Evolutionary conservation across 2,888 invertebrate genomes (phyloP).

Genomic region (Agriopis aurantiaria): DNA sequence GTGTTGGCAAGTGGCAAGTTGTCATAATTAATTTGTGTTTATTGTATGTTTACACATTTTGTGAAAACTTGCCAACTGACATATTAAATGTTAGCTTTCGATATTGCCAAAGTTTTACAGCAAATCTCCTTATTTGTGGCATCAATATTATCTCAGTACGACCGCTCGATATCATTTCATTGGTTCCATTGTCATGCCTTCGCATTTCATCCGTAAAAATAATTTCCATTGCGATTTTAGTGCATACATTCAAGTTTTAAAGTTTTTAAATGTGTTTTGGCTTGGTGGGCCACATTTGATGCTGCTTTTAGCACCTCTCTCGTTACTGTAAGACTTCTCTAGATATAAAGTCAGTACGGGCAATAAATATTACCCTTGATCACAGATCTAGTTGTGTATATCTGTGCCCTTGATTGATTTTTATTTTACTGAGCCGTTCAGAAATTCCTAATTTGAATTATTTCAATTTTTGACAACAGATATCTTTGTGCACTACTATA

Average conservation of each 20-base stretch:
- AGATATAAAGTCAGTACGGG: constrained; percentile 15
- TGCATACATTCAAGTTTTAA: constrained; percentile 59
- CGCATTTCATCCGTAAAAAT: constrained; percentile 59
- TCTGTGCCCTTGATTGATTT: too few relatives aligned
- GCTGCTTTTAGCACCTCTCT: constrained; percentile 58
- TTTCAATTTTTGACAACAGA: background rate
- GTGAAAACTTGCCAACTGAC: too few relatives aligned
- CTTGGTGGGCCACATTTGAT: constrained; percentile 55
- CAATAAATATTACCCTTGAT: too few relatives aligned
- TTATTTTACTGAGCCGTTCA: too few relatives aligned
- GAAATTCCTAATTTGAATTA: background rate
- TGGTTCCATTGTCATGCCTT: constrained; percentile 43
- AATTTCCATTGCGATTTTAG: constrained; percentile 65
- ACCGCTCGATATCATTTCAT: background rate
- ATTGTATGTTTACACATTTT: too few relatives aligned
- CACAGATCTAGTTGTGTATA: too few relatives aligned
- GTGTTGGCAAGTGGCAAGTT: too few relatives aligned
- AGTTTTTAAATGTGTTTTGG: constrained; percentile 59
- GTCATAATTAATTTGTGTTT: too few relatives aligned
- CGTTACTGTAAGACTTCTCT: constrained; percentile 47
- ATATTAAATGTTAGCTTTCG: too few relatives aligned
- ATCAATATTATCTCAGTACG: background rate
- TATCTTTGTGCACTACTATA: background rate
- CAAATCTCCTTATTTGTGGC: background rate
- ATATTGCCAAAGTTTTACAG: too few relatives aligned